Evolutionary conservation across 2,888 invertebrate species (phyloP), one percentile per base, ranked within the genome.

Genomic region (Apotomis betuletana): DNA sequence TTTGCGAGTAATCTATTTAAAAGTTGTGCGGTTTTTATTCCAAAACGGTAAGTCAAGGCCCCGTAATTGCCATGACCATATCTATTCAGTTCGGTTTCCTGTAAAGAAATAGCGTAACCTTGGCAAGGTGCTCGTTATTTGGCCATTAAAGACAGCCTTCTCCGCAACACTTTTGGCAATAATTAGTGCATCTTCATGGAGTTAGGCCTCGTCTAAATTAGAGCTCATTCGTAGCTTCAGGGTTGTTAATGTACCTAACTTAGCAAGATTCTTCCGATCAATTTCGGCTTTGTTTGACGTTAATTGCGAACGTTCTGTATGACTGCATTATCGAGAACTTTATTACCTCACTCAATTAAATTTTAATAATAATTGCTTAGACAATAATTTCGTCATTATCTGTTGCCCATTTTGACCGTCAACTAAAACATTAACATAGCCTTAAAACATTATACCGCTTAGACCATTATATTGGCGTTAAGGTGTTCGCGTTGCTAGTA

Each of bases 11-110:
- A 75, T 82, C 82, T 81, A 86, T 89, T 90, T 86, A 86, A 87
- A 88, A 84, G 85, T 87, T 67, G 64, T 84, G 85, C 81, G 80
- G 86, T 89, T 90, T 86, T 88, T 89, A 87, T 88, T 90, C 89
- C 88, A 88, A 92, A 92, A 91, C 92, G 90, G 91, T 91, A 90
- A 91, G 88, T 90, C 91, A 91, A 92, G 92, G 92, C 80, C 85
- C 77, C 80, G 81, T 88, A 90, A 92, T 92, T 91, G 88, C 88
- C 87, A 87, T 85, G 88, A 86, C 87, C 87, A 87, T 91, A 92
- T 91, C 91, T 90, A 90, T 90, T 90, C 89, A 82, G 89, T 87
- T 83, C 81, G 79, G 89, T 90, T 92, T 93, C 92, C 92, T 92
- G 91, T 79, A 81, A 87, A 89, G 88, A 81, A 90, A 85, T 86